These are phyloP conservation scores for Macquaria ambigua DNA, from an alignment of 2,113 vertebrate genomes.

Conservation along the genomic window DNA sequence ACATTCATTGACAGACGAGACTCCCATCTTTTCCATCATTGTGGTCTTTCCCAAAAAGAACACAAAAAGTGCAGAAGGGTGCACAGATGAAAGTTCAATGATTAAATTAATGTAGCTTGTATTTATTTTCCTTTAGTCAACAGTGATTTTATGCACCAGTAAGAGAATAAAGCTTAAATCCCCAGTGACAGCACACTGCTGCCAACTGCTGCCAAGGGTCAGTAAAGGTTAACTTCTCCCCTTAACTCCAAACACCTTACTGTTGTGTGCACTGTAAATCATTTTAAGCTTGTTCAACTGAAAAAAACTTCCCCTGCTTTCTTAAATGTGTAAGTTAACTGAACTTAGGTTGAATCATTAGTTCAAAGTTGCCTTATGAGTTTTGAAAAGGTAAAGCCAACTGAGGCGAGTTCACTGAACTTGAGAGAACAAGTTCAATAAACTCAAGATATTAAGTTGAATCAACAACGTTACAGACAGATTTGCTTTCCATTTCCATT, in stretches of 20 bases:
- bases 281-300: background rate
- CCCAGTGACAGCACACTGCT: background rate
- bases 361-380: background rate
- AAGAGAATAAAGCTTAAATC: conserved; percentile 18
- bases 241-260: background rate
- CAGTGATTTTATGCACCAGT: conserved; percentile 24
- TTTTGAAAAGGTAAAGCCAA: background rate
- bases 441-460: background rate
- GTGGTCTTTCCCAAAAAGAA: background rate
- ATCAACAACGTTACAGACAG: too few relatives aligned
- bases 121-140: conserved; percentile 16
- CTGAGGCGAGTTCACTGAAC: background rate
- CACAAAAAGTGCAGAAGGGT: background rate
- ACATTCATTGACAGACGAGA: background rate
- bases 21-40: too few relatives aligned
- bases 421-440: background rate
- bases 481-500: background rate
- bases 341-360: background rate
- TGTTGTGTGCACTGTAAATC: background rate
- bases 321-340: background rate
- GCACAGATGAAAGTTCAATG: background rate
- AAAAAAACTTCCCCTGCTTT: background rate
- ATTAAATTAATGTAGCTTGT: background rate
- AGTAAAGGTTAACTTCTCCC: conserved; percentile 20
- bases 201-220: background rate